Evolutionary conservation across 2,113 vertebrate genomes (phyloP), one percentile per base, ranked within the genome.

Genomic region (Acanthochromis polyacanthus): DNA sequence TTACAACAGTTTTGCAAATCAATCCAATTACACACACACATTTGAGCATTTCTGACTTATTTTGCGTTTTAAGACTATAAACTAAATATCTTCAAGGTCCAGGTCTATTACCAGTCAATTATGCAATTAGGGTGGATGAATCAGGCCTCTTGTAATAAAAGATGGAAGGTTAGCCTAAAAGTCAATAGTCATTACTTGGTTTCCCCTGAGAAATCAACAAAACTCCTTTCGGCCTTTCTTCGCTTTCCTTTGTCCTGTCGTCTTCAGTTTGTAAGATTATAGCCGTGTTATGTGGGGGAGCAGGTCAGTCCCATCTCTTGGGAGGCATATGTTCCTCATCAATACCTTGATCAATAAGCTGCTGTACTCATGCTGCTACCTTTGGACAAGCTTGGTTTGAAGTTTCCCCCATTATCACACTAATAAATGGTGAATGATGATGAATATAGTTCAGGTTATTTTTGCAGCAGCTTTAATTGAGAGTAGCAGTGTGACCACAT

Each of bases 321-420:
- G 32, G 32, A 36, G 32, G 32, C 32, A 9, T 10, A 36, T 36
- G 6, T 36, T 36, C 32, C 32, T 36, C 32, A 17, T 90, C 83
- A 71, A 84, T 88, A 71, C 23, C 51, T 59, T 43, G 61, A 82
- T 85, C 85, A 62, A 83, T 90, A 56, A 36, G 22, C 45, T 53
- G 28, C 59, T 67, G 36, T n/a, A 4, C 17, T 68, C 5, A 9
- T n/a, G 15, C 66, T 3, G 12, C 23, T 11, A 36, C n/a, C 16
- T 30, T 3, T 79, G 28, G 4, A 1, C 10, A 25, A 52, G 36
- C 57, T 4, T 61, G n/a, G 10, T 22, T 59, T 4, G 17, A 23
- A 14, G n/a, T 50, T 0, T 36, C 2, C 20, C 3, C 22, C 7
- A 9, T 46, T 48, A 25, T 30, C 10, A n/a, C 17, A 10, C 12